phyloP scores from a whole-genome alignment of 2,113 vertebrate genomes.

The Leucosticte australis region DNA sequence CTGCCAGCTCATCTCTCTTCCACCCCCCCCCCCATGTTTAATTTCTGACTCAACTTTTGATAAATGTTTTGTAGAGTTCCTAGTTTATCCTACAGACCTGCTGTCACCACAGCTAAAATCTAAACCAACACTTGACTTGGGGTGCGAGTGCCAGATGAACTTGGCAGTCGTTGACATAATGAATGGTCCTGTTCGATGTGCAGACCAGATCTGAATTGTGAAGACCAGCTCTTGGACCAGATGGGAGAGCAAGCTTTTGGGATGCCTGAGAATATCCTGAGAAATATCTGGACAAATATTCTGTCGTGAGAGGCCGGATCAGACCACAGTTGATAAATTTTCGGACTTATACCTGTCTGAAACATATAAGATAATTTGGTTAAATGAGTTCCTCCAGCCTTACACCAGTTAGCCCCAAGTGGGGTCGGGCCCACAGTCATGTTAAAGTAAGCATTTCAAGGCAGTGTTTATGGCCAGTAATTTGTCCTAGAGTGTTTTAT shows the following conservation, averaged over 20 bases:
- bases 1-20: neutral
- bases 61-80: constrained; percentile 46
- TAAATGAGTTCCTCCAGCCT: neutral
- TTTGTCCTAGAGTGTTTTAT: constrained; percentile 22
- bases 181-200: neutral
- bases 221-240: neutral
- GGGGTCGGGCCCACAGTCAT: neutral
- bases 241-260: neutral
- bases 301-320: neutral
- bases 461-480: constrained; percentile 20
- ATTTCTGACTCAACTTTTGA: constrained; percentile 41
- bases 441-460: neutral
- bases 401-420: neutral
- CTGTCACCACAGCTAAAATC: constrained; percentile 1
- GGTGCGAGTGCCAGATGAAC: neutral
- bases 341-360: neutral
- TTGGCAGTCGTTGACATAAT: neutral
- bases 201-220: neutral
- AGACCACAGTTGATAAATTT: neutral
- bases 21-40: neutral
- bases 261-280: neutral
- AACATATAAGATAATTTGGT: neutral
- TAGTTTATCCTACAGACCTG: constrained; percentile 34
- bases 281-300: neutral
- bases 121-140: constrained; percentile 23